A percentile compares a stretch with the other conserved stretches of the same genome.
Evolutionary conservation across 2,888 invertebrate species (phyloP).

Genomic region (Flexamia atlantica): DNA sequence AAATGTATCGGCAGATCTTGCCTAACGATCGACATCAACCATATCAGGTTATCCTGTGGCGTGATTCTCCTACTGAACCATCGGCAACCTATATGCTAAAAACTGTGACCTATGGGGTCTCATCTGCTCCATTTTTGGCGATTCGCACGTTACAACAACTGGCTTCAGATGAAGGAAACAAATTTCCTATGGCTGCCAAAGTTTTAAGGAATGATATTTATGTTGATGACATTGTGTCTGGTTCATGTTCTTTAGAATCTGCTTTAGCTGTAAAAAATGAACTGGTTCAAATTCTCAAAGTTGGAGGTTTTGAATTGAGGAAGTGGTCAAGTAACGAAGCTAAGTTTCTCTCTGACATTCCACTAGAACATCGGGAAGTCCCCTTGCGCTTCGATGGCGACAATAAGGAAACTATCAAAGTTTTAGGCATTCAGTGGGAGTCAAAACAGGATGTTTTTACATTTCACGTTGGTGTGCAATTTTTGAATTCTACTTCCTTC

Average conservation of each 20-base stretch:
- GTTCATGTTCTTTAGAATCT: background rate
- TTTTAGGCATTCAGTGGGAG: no score
- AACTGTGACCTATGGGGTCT: background rate
- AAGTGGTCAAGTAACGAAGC: constrained; percentile 57
- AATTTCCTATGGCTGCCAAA: background rate
- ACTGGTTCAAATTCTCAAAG: background rate
- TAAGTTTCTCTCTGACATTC: background rate
- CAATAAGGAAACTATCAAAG: background rate
- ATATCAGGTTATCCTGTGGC: background rate
- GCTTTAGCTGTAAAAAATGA: background rate
- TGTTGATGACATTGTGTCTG: background rate
- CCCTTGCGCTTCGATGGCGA: no score
- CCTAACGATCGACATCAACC: background rate
- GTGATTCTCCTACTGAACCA: background rate
- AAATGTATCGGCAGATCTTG: background rate
- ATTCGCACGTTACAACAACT: background rate
- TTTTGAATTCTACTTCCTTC: no score
- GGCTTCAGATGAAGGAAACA: background rate
- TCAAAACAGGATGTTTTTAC: no score
- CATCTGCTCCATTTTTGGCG: background rate
- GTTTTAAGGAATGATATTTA: background rate
- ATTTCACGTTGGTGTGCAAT: no score
- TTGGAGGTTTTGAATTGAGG: constrained; percentile 53
- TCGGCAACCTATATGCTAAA: background rate
- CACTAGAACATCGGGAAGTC: no score